Base-by-base conservation (phyloP, 2,888 invertebrate genomes). In the Drosophila borealis region DNA sequence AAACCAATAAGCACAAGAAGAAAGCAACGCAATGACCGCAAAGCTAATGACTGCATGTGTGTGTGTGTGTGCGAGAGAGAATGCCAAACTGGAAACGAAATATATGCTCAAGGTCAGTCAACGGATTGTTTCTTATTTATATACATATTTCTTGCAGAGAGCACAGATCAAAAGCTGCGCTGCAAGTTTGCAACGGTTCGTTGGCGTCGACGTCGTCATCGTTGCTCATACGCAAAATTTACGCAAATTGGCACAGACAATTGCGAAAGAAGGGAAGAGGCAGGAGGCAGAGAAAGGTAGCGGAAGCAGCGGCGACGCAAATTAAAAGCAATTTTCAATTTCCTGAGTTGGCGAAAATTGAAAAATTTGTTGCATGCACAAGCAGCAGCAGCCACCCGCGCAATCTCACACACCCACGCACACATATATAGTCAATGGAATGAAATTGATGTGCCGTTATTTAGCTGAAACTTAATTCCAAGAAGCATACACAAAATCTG, bases 81-180 rank as follows among this genome's bases (percentile, higher is more conserved):
- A 75, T 79, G 79, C 73, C 68, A 80, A 80, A 80, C 81, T 79
- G 81, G 81, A 75, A 76, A 72, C 65, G 71, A 83, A 87, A 88
- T 89, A 88, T 80, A 78, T 77, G 83, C 82, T 85, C 89, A 89
- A 89, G 89, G 89, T 89, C 89, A 90, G 89, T 89, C 87, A 86
- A 87, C 84, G 88, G 89, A 89, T 86, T 79, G 66, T 57, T 53
- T 62, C 48, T 63, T 70, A 48, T 63, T 55, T 60, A 65, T 54
- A 29, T 61, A 41, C 56, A 53, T 62, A 71, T 39, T 68, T 65
- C 74, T 80, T 76, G 25, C 61, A 53, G 46, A 69, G 48, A 74
- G 49, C 51, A 64, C 33, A 81, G 72, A 86, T 81, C 80, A 84
- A 75, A 78, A 73, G 81, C 67, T 57, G 77, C 76, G 60, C 68